phyloP scores from a whole-genome alignment of 2,888 invertebrate species.

The Lottia gigantea region DNA sequence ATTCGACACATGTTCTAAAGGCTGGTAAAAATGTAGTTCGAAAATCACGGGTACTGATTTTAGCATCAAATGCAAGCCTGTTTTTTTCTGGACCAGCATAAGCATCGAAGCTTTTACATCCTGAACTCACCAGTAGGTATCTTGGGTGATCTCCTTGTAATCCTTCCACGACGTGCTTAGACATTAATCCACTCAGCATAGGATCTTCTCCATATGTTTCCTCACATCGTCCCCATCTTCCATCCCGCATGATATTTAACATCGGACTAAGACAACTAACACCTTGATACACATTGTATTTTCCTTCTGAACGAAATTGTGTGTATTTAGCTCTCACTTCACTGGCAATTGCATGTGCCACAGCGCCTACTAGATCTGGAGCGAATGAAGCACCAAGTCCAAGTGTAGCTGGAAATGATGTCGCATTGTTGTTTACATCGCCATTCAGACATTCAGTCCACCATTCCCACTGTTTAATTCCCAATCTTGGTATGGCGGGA shows the following conservation, averaged over 20 bases:
- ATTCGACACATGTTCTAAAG: constrained; percentile 45
- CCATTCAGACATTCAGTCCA: constrained; percentile 18
- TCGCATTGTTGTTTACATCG: constrained; percentile 12
- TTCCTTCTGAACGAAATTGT: constrained; percentile 20
- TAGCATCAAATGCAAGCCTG: constrained; percentile 20
- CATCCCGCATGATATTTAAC: constrained; percentile 50
- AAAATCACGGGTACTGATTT: constrained; percentile 42
- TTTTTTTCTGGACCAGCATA: constrained; percentile 61
- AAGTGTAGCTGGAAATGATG: constrained; percentile 10
- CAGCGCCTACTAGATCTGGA: constrained; percentile 32
- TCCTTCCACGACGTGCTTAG: constrained; percentile 50
- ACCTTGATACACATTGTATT: constrained; percentile 33
- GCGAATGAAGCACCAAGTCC: constrained; percentile 21
- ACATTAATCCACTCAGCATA: constrained; percentile 50
- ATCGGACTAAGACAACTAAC: constrained; percentile 48
- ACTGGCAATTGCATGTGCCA: constrained; percentile 35
- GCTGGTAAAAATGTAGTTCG: constrained; percentile 45
- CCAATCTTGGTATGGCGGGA: constrained; percentile 11
- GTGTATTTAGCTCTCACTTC: constrained; percentile 36
- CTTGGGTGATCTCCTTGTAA: constrained; percentile 56
- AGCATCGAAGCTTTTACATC: constrained; percentile 63
- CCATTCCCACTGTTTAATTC: constrained; percentile 17
- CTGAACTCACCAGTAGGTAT: constrained; percentile 57
- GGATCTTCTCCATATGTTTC: constrained; percentile 65
- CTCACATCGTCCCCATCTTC: constrained; percentile 49